These are phyloP conservation scores for Labeo catla DNA, from an alignment of 2,113 vertebrate species.

Conservation along the genomic window DNA sequence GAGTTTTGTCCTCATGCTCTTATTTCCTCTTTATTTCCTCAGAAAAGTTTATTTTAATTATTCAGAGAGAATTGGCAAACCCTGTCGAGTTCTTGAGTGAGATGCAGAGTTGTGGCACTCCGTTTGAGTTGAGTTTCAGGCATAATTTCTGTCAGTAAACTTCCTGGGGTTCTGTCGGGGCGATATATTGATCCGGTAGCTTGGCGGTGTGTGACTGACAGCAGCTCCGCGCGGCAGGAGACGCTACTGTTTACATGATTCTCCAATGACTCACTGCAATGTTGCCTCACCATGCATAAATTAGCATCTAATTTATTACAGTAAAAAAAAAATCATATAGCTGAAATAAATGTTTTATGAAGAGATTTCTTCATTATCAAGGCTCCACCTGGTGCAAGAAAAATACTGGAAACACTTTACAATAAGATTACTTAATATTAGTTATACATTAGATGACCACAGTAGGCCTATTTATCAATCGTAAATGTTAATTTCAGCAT, in stretches of 20 bases:
- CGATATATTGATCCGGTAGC: slow-evolving; percentile 12
- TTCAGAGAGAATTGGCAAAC: background rate
- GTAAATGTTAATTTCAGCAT: no score
- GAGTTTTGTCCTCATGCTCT: background rate
- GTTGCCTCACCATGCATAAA: background rate
- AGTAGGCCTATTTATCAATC: no score
- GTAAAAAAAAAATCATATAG: background rate
- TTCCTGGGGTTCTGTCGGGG: slow-evolving; percentile 12
- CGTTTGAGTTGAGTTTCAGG: slow-evolving; percentile 4
- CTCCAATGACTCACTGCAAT: background rate
- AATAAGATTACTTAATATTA: background rate
- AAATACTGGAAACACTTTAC: background rate
- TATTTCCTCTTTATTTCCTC: background rate
- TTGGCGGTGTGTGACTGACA: slow-evolving; percentile 14
- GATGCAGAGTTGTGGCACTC: slow-evolving; percentile 18
- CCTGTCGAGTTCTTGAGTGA: background rate
- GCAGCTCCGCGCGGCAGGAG: background rate
- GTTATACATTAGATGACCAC: background rate
- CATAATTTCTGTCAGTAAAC: slow-evolving; percentile 6
- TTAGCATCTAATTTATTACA: slow-evolving; percentile 17
- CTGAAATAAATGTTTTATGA: background rate
- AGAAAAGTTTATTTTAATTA: background rate
- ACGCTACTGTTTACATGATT: slow-evolving; percentile 15
- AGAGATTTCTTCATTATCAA: background rate
- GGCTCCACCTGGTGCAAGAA: background rate